These are phyloP conservation scores for Phalacrocorax carbo DNA, from an alignment of 2,113 vertebrate species.

Conservation along the genomic window DNA sequence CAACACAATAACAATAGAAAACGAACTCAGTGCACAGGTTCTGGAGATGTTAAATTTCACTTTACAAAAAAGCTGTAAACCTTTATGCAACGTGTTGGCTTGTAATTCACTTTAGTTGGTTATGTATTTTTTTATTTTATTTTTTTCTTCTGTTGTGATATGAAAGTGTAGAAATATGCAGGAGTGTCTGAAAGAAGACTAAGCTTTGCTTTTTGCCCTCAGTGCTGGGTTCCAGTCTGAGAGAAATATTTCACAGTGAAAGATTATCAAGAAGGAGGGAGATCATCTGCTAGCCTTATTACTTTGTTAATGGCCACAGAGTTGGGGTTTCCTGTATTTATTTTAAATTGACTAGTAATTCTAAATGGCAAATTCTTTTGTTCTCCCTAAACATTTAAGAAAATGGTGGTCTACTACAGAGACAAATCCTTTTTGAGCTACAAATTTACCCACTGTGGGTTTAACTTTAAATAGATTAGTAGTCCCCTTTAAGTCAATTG, in stretches of 20 bases:
- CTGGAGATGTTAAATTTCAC: conserved; percentile 58
- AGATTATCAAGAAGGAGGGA: background rate
- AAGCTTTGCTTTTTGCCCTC: background rate
- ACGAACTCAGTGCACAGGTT: conserved; percentile 22
- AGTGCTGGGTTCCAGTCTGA: background rate
- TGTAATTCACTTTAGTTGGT: background rate
- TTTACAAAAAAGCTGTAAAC: conserved; percentile 60
- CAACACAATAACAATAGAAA: conserved; percentile 68
- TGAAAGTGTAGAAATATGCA: background rate
- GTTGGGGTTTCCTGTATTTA: background rate
- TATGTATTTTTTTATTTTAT: background rate
- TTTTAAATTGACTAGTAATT: background rate
- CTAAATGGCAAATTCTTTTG: background rate
- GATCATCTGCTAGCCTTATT: background rate
- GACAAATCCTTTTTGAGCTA: background rate
- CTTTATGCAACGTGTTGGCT: background rate
- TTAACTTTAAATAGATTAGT: conserved; percentile 52
- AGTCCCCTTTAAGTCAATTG: conserved; percentile 23
- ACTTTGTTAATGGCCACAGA: background rate
- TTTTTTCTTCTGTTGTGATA: background rate
- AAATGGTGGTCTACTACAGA: background rate
- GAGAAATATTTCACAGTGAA: background rate
- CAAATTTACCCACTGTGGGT: background rate
- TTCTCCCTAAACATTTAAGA: background rate
- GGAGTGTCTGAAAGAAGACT: background rate